Evolutionary conservation across 2,797 vertebrate species (phyloP).

Genomic region (Notoglanidium macrostoma): DNA sequence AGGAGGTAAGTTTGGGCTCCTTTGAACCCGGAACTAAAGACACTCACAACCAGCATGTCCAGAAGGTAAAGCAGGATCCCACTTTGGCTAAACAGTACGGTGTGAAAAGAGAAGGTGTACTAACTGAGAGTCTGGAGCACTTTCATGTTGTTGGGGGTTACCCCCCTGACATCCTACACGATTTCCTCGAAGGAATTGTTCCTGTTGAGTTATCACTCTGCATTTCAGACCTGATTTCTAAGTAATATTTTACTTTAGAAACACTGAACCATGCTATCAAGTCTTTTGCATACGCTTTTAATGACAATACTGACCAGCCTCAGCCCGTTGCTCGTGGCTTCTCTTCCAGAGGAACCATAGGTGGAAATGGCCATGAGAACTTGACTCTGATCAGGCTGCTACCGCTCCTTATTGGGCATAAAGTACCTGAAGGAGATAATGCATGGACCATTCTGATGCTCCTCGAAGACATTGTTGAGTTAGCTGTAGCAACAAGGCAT

Average conservation of each 20-base stretch:
- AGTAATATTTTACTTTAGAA: slow-evolving; percentile 5
- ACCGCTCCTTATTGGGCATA: not conserved
- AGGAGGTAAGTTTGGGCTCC: not conserved
- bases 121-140: not conserved
- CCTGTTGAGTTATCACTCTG: not conserved
- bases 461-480: slow-evolving; percentile 32
- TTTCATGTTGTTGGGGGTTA: not conserved
- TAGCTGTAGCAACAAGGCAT: not conserved
- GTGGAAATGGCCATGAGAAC: slow-evolving; percentile 11
- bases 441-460: not conserved
- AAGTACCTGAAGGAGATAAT: not conserved
- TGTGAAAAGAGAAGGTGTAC: not conserved
- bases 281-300: not conserved
- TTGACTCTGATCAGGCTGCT: not conserved
- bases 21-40: not conserved
- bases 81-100: not conserved
- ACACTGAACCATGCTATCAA: not conserved
- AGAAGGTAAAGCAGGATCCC: not conserved
- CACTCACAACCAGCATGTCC: not conserved
- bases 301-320: not conserved
- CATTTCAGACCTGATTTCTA: not conserved
- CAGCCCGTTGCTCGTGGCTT: not conserved
- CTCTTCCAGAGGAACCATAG: not conserved
- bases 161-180: not conserved
- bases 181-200: not conserved